Percentiles rank a stretch among this genome's conserved stretches.
These are phyloP conservation scores for Pipa parva DNA, from an alignment of 2,113 vertebrate species.

Conservation along the genomic window DNA sequence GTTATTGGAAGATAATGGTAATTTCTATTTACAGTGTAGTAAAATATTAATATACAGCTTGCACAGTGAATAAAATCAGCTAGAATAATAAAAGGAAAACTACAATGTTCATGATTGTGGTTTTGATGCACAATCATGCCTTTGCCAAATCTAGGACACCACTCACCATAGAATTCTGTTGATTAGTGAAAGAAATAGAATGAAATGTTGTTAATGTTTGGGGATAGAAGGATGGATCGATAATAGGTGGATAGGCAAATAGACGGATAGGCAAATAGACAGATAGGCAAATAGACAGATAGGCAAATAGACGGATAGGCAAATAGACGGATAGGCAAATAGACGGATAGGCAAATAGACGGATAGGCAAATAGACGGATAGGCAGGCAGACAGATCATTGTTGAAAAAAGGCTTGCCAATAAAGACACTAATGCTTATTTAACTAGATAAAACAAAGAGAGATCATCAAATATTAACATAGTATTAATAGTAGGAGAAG, in stretches of 20 bases:
- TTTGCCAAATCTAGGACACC: constrained; percentile 24
- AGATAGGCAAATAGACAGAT: not conserved
- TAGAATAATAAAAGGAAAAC: not conserved
- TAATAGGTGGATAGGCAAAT: not conserved
- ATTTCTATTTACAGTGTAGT: no score
- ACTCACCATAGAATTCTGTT: constrained; percentile 65
- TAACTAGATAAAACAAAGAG: no score
- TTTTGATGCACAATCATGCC: constrained; percentile 42
- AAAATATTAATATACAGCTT: no score
- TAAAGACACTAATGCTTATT: no score
- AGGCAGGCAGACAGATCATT: no score
- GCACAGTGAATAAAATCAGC: no score
- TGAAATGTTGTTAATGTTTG: constrained; percentile 9
- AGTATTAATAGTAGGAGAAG: no score
- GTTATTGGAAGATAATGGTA: no score
- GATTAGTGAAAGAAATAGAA: constrained; percentile 52
- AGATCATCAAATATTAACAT: no score
- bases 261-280: not conserved
- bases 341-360: not conserved
- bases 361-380: no score
- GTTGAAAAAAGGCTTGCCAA: no score
- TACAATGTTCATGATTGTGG: constrained; percentile 37
- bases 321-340: not conserved
- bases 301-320: not conserved
- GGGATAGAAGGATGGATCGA: not conserved